A percentile compares a stretch with the other conserved stretches of the same genome.
Conservation (phyloP, 2,113 vertebrate species). For the Upupa epops region DNA sequence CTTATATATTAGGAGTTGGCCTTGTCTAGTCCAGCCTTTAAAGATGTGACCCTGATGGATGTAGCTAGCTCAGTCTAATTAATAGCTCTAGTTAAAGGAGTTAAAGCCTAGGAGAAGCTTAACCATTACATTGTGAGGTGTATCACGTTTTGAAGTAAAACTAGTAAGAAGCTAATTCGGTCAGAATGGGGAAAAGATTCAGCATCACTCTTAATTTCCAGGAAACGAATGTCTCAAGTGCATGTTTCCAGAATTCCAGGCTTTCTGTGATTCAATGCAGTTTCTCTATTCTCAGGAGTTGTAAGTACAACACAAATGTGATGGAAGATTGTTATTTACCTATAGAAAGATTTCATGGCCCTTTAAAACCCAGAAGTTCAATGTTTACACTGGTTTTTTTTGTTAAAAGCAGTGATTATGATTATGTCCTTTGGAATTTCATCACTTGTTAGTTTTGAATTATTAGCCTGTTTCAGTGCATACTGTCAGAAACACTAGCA, state of each 20-base stretch:
- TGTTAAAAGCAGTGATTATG: neutral
- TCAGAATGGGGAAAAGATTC: neutral
- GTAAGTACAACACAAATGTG: neutral
- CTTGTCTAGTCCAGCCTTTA: neutral
- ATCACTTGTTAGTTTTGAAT: neutral
- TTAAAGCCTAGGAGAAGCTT: constrained; percentile 16
- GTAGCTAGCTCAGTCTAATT: constrained; percentile 18
- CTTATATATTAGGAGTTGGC: neutral
- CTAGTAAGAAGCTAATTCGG: neutral
- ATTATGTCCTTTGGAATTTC: neutral
- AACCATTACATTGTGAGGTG: neutral
- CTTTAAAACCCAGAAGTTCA: neutral
- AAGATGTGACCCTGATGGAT: constrained; percentile 14
- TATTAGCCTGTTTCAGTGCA: neutral
- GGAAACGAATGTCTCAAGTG: neutral
- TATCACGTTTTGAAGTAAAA: neutral
- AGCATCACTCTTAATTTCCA: neutral
- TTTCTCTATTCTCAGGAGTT: neutral
- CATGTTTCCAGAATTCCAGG: neutral
- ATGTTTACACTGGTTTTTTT: neutral
- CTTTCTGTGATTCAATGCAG: neutral
- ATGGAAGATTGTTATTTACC: neutral
- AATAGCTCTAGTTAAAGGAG: neutral
- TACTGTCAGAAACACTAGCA: neutral
- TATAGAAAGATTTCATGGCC: neutral